Percentiles rank a stretch among this genome's conserved stretches.
Conservation (phyloP, 2,888 invertebrate genomes). For the Tetanocera ferruginea region DNA sequence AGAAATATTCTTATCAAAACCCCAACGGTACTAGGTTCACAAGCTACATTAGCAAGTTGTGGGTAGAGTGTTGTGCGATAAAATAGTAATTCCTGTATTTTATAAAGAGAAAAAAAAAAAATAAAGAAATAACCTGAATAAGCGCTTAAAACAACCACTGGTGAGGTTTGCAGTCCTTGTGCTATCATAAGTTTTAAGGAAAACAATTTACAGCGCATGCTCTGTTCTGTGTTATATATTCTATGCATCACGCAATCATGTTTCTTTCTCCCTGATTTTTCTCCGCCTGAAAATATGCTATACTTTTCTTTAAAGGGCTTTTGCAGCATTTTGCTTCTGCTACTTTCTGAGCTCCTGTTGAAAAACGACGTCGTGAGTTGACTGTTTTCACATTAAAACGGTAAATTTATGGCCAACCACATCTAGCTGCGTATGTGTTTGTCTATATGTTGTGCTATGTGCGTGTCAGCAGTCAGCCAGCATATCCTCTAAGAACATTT, state of each 20-base stretch:
- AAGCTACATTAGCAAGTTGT: conserved; percentile 61
- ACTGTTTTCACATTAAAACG: conserved; percentile 69
- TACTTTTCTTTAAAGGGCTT: not conserved
- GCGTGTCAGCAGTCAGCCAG: not conserved
- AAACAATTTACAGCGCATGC: not conserved
- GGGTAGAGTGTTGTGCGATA: conserved; percentile 37
- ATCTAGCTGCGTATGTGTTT: not conserved
- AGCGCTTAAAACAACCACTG: not conserved
- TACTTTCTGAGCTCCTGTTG: conserved; percentile 58
- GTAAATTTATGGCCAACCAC: conserved; percentile 53
- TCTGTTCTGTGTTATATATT: not conserved
- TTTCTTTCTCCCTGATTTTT: conserved; percentile 2
- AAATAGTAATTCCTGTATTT: not conserved
- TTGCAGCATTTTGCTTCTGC: not conserved
- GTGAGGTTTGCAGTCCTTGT: not conserved
- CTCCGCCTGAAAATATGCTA: conserved; percentile 11
- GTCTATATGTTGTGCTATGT: not conserved
- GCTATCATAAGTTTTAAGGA: not conserved
- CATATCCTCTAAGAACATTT: not conserved
- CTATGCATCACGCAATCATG: not conserved
- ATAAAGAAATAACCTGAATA: not conserved
- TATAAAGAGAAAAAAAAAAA: not conserved
- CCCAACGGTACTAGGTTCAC: conserved; percentile 65
- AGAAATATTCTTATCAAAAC: conserved; percentile 68
- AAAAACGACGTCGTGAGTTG: conserved; percentile 67